phyloP scores from a whole-genome alignment of 2,113 vertebrate genomes.

The Eulemur macaco region DNA sequence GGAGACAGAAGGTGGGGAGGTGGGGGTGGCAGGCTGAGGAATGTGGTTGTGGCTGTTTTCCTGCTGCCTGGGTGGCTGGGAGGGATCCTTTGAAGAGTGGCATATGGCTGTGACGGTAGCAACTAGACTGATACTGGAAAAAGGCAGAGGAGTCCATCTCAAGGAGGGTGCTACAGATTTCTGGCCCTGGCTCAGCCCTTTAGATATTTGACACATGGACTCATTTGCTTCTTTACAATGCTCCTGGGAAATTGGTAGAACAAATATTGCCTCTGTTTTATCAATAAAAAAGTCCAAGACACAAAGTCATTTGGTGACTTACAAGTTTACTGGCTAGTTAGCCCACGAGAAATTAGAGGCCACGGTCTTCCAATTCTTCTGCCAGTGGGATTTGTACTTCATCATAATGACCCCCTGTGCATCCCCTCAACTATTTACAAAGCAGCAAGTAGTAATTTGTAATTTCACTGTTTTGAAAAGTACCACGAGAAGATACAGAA shows the following conservation, averaged over 20 bases:
- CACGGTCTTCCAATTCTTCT: neutral
- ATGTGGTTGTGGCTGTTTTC: accelerated
- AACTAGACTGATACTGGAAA: neutral
- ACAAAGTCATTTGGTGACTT: neutral
- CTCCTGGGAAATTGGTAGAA: neutral
- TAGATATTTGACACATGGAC: neutral
- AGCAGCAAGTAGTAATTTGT: neutral
- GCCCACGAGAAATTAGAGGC: neutral
- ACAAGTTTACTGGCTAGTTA: neutral
- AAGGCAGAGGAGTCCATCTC: neutral
- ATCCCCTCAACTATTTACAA: neutral
- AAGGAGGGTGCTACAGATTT: neutral
- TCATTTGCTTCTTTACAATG: neutral
- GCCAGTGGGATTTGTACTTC: neutral
- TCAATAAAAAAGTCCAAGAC: neutral
- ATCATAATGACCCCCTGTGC: neutral
- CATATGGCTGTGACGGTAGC: too few species aligned
- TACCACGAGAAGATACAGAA: neutral
- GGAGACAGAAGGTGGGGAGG: neutral
- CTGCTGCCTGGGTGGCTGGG: neutral
- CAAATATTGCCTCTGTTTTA: neutral
- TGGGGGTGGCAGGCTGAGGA: neutral
- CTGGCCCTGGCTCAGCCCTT: neutral
- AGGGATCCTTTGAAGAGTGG: neutral
- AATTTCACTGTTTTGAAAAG: neutral